A percentile compares a stretch with the other conserved stretches of the same genome.
phyloP scores from a whole-genome alignment of 2,113 vertebrate genomes.

The Oreocharis arfaki region DNA sequence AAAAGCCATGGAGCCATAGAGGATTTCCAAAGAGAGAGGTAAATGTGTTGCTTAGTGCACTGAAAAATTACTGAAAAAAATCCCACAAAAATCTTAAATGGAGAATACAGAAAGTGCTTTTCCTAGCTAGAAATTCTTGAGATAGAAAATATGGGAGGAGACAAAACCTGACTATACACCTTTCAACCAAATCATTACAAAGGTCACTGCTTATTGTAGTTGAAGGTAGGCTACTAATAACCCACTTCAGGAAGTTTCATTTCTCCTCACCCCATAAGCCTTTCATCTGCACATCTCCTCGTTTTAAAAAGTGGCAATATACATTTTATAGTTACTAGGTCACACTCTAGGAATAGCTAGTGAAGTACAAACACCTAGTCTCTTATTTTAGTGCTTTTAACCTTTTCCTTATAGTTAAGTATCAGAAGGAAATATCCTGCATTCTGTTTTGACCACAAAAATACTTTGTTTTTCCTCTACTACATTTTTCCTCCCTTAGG shows the following conservation, averaged over 20 bases:
- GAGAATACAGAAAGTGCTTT: not conserved
- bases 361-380: not conserved
- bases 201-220: not conserved
- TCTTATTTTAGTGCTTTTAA: not conserved
- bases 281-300: not conserved
- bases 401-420: not conserved
- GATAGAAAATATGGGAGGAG: not conserved
- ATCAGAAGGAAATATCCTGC: not conserved
- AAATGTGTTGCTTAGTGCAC: not conserved
- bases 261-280: not conserved
- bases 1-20: not conserved
- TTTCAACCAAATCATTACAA: not conserved
- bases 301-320: not conserved
- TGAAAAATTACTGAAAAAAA: not conserved
- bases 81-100: not conserved
- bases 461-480: not conserved
- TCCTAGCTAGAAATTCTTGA: not conserved
- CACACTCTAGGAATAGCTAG: not conserved
- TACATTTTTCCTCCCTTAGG: not conserved
- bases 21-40: not conserved
- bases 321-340: not conserved
- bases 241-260: not conserved
- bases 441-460: constrained; percentile 21
- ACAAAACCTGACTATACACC: not conserved
- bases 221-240: not conserved